Evolutionary conservation across 2,888 invertebrate species (phyloP).

Genomic region (Pristionchus japonicus): DNA sequence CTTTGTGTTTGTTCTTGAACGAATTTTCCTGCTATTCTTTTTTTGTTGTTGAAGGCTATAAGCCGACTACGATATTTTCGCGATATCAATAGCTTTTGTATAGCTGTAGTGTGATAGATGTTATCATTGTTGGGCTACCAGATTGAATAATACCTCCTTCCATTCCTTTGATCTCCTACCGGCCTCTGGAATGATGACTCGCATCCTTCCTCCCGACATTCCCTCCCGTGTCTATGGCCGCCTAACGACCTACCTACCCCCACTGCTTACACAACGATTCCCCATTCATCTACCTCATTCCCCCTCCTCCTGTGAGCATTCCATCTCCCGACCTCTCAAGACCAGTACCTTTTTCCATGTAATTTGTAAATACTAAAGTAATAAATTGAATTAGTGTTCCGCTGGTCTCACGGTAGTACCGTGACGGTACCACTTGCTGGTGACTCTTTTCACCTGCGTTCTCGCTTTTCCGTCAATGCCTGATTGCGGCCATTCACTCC

Average conservation of each 20-base stretch:
- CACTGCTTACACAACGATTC: neutral
- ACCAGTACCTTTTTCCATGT: no score
- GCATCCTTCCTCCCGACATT: neutral
- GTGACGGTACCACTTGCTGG: no score
- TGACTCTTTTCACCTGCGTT: neutral
- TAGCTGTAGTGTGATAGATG: neutral
- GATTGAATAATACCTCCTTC: neutral
- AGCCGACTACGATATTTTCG: no score
- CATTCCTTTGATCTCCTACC: neutral
- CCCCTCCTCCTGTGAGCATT: neutral
- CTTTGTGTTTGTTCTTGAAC: no score
- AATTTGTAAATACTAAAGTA: no score
- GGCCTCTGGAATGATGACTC: neutral
- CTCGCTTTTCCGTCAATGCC: neutral
- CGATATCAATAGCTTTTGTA: no score
- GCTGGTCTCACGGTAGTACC: no score
- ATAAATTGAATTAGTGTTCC: no score
- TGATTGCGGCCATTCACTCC: neutral
- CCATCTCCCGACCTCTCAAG: no score
- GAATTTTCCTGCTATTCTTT: no score
- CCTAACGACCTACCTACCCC: neutral
- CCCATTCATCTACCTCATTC: neutral
- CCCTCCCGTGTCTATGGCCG: neutral
- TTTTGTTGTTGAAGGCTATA: no score
- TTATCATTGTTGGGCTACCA: neutral